phyloP scores from a whole-genome alignment of 2,797 vertebrate genomes.

The Lacerta agilis region DNA sequence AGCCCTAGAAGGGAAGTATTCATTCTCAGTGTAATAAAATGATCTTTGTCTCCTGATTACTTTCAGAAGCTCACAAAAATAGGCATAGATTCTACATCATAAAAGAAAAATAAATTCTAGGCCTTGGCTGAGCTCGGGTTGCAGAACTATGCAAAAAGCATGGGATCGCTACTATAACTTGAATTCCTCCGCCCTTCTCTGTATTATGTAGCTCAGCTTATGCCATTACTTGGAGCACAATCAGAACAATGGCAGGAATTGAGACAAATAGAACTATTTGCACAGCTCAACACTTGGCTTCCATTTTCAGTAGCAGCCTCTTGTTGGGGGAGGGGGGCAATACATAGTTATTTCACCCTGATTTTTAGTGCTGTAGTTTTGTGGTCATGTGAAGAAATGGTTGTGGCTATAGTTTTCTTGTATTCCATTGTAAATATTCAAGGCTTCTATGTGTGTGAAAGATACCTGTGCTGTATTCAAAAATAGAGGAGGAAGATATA shows the following conservation, averaged over 20 bases:
- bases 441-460: background rate
- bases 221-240: background rate
- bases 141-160: background rate
- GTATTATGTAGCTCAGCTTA: background rate
- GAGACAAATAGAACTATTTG: background rate
- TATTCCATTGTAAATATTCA: background rate
- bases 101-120: background rate
- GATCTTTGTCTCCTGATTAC: background rate
- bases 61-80: background rate
- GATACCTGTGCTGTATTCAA: background rate
- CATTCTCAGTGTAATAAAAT: background rate
- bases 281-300: background rate
- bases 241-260: background rate
- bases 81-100: background rate
- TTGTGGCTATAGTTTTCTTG: background rate
- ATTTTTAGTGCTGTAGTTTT: background rate
- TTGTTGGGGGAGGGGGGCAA: background rate
- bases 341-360: background rate
- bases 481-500: background rate
- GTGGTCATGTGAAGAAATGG: background rate
- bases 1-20: background rate
- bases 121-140: background rate
- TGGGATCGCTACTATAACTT: no score
- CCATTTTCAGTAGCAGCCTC: background rate
- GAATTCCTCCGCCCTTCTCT: background rate